Evolutionary conservation across 2,797 vertebrate species (phyloP), one percentile per base, ranked within the genome.

Genomic region (Mormyrops boulengeri): DNA sequence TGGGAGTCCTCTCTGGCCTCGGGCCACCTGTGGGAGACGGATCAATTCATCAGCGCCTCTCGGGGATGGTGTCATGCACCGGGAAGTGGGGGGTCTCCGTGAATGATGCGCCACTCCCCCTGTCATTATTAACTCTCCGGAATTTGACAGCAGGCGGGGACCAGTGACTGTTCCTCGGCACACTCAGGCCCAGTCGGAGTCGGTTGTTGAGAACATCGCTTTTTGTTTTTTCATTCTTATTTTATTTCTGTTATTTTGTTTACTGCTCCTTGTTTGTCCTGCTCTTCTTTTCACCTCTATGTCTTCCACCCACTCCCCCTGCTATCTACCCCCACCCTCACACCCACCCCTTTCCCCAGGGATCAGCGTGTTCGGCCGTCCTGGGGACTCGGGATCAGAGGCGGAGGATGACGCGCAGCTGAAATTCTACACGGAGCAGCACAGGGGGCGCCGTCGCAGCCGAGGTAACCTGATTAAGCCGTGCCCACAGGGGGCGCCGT

Each of bases 381-480:
- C 96, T 92, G 97, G 97, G 19, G 97, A 97, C 69, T 98, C 97
- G 0, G 97, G 98, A 73, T 98, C 98, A 0, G 98, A 99, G 91
- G 97, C 97, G 0, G 98, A 99, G 0, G 98, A 99, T 0, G 98
- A 99, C 92, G 96, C 94, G 12, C 98, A 99, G 90, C 95, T 98
- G 90, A 99, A 98, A 22, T 99, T 99, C 93, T 98, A 97, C 94
- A 98, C 98, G 0, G 97, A 99, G 91, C 97, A 98, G 93, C 97
- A 99, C 82, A 96, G 97, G 91, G 98, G 97, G 85, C 96, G 97
- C 6, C 93, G 97, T 7, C 95, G 98, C 87, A 97, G 97, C 95
- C 98, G 98, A 98, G 98, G 98, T 99, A 95, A 82, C n/a, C 11
- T 19, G 2, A 22, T 19, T 60, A 41, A n/a, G 49, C 12, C 86